A percentile compares a stretch with the other conserved stretches of the same genome.
Evolutionary conservation across 2,888 invertebrate species (phyloP).

Genomic region (Xylocampa areola): DNA sequence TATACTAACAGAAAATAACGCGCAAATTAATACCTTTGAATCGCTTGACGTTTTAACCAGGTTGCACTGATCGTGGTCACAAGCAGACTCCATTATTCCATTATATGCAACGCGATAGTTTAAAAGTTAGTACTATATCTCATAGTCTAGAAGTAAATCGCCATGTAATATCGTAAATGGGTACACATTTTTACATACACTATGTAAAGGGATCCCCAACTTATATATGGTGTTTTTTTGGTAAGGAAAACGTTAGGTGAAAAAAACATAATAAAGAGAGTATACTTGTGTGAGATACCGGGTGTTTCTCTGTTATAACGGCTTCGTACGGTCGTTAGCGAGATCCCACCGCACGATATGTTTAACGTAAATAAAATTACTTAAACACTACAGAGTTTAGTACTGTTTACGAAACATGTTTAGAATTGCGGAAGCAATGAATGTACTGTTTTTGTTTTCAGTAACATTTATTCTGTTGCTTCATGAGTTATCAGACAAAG

Average conservation of each 20-base stretch:
- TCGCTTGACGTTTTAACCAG: no score
- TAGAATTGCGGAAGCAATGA: slow-evolving; percentile 11
- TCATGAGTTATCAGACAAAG: no score
- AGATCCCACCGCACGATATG: slow-evolving; percentile 64
- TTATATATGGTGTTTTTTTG: slow-evolving; percentile 36
- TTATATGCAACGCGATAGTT: no score
- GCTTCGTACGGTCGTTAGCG: slow-evolving; percentile 64
- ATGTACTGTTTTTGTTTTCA: background rate
- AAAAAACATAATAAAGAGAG: slow-evolving; percentile 45
- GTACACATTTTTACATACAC: slow-evolving; percentile 58
- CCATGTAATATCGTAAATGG: no score
- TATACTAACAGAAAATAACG: no score
- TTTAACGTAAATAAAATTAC: slow-evolving; percentile 67
- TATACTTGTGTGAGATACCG: slow-evolving; percentile 59
- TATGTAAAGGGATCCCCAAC: slow-evolving; percentile 46
- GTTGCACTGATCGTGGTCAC: no score
- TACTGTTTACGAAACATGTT: slow-evolving; percentile 23
- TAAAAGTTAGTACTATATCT: no score
- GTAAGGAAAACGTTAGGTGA: slow-evolving; percentile 36
- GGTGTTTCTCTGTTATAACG: slow-evolving; percentile 63
- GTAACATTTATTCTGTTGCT: no score
- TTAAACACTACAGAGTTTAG: slow-evolving; percentile 41
- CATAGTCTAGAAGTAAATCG: no score
- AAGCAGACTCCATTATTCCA: no score
- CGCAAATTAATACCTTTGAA: no score